Evolutionary conservation across 2,797 vertebrate species (phyloP).

Genomic region (Sebastes hubbsi): DNA sequence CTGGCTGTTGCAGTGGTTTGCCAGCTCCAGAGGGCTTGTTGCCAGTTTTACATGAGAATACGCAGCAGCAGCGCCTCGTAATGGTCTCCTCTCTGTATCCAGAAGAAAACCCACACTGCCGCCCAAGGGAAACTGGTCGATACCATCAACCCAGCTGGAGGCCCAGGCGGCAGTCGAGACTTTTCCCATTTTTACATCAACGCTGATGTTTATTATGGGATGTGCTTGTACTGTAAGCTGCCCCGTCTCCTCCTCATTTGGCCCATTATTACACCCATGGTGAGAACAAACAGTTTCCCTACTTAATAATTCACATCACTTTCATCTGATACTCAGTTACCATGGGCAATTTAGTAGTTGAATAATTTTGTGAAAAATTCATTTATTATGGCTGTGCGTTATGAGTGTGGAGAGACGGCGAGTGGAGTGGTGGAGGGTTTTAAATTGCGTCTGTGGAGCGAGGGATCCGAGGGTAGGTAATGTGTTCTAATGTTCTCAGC

Average conservation of each 20-base stretch:
- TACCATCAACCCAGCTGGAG: slow-evolving; percentile 82
- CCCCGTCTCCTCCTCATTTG: slow-evolving; percentile 73
- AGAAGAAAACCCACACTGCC: slow-evolving; percentile 74
- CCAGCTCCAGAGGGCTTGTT: slow-evolving; percentile 61
- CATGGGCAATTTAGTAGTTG: slow-evolving; percentile 99
- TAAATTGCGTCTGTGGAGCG: slow-evolving; percentile 96
- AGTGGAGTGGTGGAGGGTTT: slow-evolving; percentile 96
- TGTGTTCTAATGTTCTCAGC: slow-evolving; percentile 99
- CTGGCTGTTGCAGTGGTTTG: slow-evolving; percentile 65
- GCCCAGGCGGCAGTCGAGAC: slow-evolving; percentile 59
- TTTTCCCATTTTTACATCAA: slow-evolving; percentile 70
- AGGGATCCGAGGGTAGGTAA: slow-evolving; percentile 97
- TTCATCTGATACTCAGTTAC: slow-evolving; percentile 99
- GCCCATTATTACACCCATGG: slow-evolving; percentile 81
- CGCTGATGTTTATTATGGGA: slow-evolving; percentile 69
- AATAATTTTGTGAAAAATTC: slow-evolving; percentile 99
- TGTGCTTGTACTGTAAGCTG: slow-evolving; percentile 67
- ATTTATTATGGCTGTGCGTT: slow-evolving; percentile 96
- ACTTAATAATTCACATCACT: slow-evolving; percentile 99
- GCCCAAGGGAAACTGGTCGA: slow-evolving; percentile 75
- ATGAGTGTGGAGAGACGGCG: slow-evolving; percentile 96
- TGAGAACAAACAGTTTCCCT: slow-evolving; percentile 88
- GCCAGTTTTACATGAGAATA: slow-evolving; percentile 65
- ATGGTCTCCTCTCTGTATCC: slow-evolving; percentile 56
- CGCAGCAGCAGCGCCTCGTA: slow-evolving; percentile 50